These are phyloP conservation scores for Dryococelus australis DNA, from an alignment of 2,888 invertebrate genomes.

Conservation along the genomic window DNA sequence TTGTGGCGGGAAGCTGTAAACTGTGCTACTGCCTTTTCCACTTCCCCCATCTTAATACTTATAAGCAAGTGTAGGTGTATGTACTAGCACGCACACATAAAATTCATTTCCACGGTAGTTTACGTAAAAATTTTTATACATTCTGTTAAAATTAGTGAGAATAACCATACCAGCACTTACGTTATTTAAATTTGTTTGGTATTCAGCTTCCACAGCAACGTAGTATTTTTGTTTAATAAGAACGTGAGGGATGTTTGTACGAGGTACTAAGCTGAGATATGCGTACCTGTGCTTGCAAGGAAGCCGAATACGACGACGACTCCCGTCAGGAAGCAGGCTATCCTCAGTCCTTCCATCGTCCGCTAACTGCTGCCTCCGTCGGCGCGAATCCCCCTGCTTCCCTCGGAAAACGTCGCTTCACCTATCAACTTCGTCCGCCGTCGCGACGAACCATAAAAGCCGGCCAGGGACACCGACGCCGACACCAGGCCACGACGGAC, in stretches of 20 bases:
- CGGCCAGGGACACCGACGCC: not conserved
- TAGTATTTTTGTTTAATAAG: too few species aligned
- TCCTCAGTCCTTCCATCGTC: conserved; percentile 38
- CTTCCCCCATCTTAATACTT: too few species aligned
- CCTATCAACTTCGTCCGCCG: not conserved
- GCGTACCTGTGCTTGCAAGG: conserved; percentile 39
- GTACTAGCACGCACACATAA: too few species aligned
- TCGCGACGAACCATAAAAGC: not conserved
- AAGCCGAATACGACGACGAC: conserved; percentile 38
- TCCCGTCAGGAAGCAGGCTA: conserved; percentile 35
- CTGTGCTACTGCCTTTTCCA: too few species aligned
- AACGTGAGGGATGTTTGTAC: too few species aligned
- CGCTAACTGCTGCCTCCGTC: not conserved
- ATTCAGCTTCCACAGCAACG: too few species aligned
- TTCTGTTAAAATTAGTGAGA: too few species aligned
- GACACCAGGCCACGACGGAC: not conserved
- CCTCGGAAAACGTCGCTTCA: not conserved
- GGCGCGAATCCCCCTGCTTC: not conserved
- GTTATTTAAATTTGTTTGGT: too few species aligned
- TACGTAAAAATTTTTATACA: too few species aligned
- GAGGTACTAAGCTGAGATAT: not conserved
- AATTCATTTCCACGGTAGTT: too few species aligned
- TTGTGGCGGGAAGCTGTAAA: not conserved
- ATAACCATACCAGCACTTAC: too few species aligned
- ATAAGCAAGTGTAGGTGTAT: too few species aligned